Evolutionary conservation across 53 echinoderm and acorn worm genomes (phyloP).

Genomic region (Arbacia lixula): DNA sequence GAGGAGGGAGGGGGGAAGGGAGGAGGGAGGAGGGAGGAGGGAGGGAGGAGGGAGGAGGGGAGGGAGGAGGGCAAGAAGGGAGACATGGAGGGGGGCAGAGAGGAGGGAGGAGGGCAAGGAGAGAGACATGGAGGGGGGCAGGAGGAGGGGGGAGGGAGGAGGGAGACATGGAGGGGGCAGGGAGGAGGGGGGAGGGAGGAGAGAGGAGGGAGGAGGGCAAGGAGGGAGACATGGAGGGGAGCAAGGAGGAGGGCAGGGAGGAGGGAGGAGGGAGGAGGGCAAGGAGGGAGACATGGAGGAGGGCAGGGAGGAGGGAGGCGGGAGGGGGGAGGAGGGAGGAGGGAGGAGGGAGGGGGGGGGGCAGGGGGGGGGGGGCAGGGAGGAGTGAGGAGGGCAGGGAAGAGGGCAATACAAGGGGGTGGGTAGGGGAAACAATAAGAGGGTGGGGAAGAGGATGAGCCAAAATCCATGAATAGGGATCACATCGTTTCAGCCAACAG

Average conservation of each 20-base stretch:
- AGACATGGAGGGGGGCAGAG: background rate
- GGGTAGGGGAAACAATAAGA: no score
- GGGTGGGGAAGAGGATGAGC: no score
- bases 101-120: background rate
- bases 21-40: background rate
- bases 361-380: background rate
- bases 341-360: background rate
- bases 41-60: background rate
- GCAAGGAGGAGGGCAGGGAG: background rate
- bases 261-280: no score
- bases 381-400: background rate
- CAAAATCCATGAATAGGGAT: no score
- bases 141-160: background rate
- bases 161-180: background rate
- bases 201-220: background rate
- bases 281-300: no score
- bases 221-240: background rate
- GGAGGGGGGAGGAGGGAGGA: background rate
- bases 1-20: background rate
- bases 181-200: background rate
- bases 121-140: background rate
- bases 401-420: background rate
- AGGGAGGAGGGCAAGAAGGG: background rate
- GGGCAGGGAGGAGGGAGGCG: constrained; percentile 6
- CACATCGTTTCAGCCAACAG: no score